A percentile compares a stretch with the other conserved stretches of the same genome.
These are phyloP conservation scores for Catostylus mosaicus DNA, from an alignment of 30 jellyfish, hydroid and myxozoan genomes.

Conservation along the genomic window DNA sequence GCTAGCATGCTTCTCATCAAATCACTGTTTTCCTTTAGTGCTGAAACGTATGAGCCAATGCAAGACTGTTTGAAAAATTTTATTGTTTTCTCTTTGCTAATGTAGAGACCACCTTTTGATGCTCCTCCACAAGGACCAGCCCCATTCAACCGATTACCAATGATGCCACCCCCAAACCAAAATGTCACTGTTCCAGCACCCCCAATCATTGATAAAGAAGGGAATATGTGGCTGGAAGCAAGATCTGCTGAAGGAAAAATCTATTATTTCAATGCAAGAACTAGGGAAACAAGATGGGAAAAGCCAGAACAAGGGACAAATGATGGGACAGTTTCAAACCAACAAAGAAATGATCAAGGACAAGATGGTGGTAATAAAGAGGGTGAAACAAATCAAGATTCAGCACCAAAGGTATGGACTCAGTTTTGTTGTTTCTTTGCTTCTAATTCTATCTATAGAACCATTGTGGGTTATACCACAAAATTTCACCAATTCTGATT, in stretches of 20 bases:
- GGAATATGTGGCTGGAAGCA: conserved; percentile 97
- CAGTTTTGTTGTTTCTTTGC: no score
- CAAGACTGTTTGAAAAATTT: no score
- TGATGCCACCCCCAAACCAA: conserved; percentile 69
- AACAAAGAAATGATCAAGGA: conserved; percentile 5
- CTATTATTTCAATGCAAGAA: conserved; percentile 90
- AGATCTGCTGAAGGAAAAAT: conserved; percentile 96
- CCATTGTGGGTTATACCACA: no score
- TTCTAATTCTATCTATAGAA: no score
- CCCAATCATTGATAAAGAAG: conserved; percentile 89
- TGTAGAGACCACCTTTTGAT: conserved; percentile 27
- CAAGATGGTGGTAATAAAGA: conserved; percentile 7
- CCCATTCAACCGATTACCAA: conserved; percentile 63
- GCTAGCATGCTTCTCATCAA: no score
- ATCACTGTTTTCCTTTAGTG: no score
- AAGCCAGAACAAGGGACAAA: conserved; percentile 62
- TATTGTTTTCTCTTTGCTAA: background rate
- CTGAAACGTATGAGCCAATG: no score
- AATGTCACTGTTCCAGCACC: conserved; percentile 92
- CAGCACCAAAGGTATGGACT: conserved; percentile 8
- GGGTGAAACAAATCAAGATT: background rate
- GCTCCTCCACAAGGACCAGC: conserved; percentile 18
- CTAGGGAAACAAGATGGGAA: conserved; percentile 95
- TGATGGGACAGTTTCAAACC: background rate
- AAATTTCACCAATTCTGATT: no score